Base-by-base conservation (phyloP, 1,140 invertebrate species). In the Pomacea maculata region DNA sequence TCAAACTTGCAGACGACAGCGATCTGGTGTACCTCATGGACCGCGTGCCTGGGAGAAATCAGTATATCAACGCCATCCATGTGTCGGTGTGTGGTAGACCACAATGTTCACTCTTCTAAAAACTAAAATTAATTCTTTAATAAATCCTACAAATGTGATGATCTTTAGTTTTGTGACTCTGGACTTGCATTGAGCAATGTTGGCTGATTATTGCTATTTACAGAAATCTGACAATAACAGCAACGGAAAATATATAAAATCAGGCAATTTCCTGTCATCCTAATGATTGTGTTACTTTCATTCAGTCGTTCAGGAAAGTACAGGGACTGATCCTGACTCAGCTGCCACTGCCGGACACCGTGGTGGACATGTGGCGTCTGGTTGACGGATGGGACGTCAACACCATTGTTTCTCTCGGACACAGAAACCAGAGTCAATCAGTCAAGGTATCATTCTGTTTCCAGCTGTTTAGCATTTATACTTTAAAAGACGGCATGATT, bases 281-380 rank as follows among this genome's bases (percentile, higher is more conserved):
- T 17, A 61, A 2, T 61, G 15, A 11, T 45, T 45, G 34, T 45
- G 34, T 45, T 45, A 45, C 34, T 45, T 71, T 12, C 21, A 45
- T 45, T 45, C 34, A 83, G 83, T 75, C 63, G 34, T 87, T 85
- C 75, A 68, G 71, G 17, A 64, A 83, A 15, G 72, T 73, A 17
- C 82, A 85, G 6, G 75, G 25, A n/a, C 88, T 86, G 72, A 81
- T 89, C n/a, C 72, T 84, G 14, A 89, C 88, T 25, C 88, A 89
- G 76, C 86, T 84, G 55, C 88, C 88, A 9, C 81, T 88, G 7
- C 34, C 34, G 34, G 34, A 45, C 34, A 45, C 34, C 34, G 34
- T 45, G 34, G 34, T 45, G 34, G 34, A 89, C 75, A 88, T 89
- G 83, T 89, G 88, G 88, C 80, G 83, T 25, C 78, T 89, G 52